These are phyloP conservation scores for Todiramphus chloris DNA, from an alignment of 2,113 vertebrate genomes.

Conservation along the genomic window DNA sequence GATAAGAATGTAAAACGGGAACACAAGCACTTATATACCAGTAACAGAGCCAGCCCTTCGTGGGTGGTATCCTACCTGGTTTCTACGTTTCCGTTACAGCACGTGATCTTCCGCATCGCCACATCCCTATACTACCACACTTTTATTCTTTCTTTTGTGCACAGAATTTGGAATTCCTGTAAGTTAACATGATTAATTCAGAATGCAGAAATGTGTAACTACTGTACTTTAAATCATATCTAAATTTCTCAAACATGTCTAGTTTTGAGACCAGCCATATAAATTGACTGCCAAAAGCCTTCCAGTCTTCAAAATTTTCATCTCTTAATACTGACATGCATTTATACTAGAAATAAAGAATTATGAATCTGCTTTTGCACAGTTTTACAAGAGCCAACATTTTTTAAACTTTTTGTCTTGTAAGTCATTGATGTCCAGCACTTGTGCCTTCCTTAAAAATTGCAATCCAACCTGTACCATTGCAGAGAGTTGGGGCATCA, in stretches of 20 bases:
- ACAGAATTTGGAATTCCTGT: neutral
- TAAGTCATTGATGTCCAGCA: neutral
- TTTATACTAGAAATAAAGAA: neutral
- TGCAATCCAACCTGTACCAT: neutral
- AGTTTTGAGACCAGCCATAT: rapidly evolving
- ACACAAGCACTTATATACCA: too few relatives aligned
- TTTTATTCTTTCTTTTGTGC: neutral
- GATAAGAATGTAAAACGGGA: too few relatives aligned
- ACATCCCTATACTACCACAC: too few relatives aligned
- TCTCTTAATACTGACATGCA: neutral
- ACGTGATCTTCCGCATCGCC: too few relatives aligned
- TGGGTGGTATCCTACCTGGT: too few relatives aligned
- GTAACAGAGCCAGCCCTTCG: too few relatives aligned
- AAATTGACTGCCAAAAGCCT: neutral
- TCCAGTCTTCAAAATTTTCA: neutral
- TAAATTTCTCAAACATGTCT: neutral
- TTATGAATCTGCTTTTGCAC: neutral
- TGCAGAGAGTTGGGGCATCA: neutral
- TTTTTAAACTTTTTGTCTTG: neutral
- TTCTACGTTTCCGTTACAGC: too few relatives aligned
- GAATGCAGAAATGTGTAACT: neutral
- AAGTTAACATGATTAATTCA: neutral
- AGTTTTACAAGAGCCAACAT: rapidly evolving
- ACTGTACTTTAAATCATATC: neutral
- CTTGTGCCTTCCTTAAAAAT: neutral